Percentiles rank a stretch among this genome's conserved stretches.
Evolutionary conservation across 1,140 invertebrate genomes (phyloP).

Genomic region (Contarinia nasturtii): DNA sequence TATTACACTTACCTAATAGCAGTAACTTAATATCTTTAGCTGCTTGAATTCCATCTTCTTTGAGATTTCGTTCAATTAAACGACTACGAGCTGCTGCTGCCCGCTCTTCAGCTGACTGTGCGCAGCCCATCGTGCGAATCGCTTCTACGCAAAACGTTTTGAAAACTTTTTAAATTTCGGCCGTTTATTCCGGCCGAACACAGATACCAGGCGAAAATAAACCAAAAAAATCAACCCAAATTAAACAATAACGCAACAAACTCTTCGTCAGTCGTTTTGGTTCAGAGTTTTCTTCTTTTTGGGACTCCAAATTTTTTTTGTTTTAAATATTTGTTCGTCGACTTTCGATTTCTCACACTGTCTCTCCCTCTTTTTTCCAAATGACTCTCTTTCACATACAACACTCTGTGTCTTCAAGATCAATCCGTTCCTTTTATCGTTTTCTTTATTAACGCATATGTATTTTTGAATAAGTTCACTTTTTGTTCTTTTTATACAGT

Average conservation of each 20-base stretch:
- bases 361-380: too few species aligned
- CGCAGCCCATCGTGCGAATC: conserved; percentile 81
- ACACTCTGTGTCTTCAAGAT: too few species aligned
- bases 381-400: too few species aligned
- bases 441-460: too few species aligned
- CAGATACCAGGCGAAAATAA: not conserved
- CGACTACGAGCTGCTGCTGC: conserved; percentile 89
- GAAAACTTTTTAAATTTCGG: conserved; percentile 25
- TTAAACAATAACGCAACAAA: not conserved
- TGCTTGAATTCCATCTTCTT: conserved; percentile 95
- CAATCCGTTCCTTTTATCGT: too few species aligned
- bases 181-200: conserved; percentile 7
- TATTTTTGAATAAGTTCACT: not conserved
- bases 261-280: not conserved
- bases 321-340: too few species aligned
- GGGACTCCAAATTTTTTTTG: too few species aligned
- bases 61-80: conserved; percentile 94
- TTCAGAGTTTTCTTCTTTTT: too few species aligned
- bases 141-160: conserved; percentile 27
- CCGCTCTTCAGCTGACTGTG: conserved; percentile 94
- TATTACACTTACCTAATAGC: conserved; percentile 62
- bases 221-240: not conserved
- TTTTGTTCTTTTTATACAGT: not conserved
- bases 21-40: conserved; percentile 98
- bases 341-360: too few species aligned